Conservation (phyloP, 1,140 invertebrate species). For the Drosophila navojoa region DNA sequence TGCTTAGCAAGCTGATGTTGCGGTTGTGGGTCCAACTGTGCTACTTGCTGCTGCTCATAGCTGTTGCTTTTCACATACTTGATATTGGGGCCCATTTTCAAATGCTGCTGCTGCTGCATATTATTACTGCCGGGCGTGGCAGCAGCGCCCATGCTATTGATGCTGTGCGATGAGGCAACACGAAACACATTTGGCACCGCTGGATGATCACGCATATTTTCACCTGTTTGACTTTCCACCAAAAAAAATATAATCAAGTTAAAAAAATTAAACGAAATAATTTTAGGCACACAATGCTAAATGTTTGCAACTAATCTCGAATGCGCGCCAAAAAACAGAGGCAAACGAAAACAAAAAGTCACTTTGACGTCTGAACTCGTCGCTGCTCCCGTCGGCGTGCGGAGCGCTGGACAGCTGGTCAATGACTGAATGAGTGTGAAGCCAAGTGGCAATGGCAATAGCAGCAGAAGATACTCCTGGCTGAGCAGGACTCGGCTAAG, state of each 20-base stretch:
- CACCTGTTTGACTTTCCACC: neutral
- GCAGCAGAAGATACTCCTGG: neutral
- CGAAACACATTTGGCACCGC: slow-evolving; percentile 81
- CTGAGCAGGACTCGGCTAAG: slow-evolving; percentile 34
- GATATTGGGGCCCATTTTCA: slow-evolving; percentile 22
- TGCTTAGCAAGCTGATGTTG: slow-evolving; percentile 46
- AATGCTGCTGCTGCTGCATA: slow-evolving; percentile 32
- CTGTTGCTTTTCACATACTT: slow-evolving; percentile 35
- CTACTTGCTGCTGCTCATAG: slow-evolving; percentile 34
- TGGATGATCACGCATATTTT: slow-evolving; percentile 76
- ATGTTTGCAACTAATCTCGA: neutral
- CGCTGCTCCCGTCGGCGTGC: slow-evolving; percentile 41
- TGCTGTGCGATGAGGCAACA: slow-evolving; percentile 76
- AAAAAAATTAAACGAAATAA: slow-evolving; percentile 3
- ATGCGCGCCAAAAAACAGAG: slow-evolving; percentile 4
- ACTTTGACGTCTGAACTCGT: neutral
- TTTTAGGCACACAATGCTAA: neutral
- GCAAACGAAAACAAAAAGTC: neutral
- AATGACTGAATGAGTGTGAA: slow-evolving; percentile 44
- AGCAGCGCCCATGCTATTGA: slow-evolving; percentile 54
- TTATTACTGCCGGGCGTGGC: slow-evolving; percentile 28
- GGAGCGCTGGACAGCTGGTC: slow-evolving; percentile 49
- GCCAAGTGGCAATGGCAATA: slow-evolving; percentile 29
- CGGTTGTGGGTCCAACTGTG: slow-evolving; percentile 25
- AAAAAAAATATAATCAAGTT: neutral